Evolutionary conservation across 1,140 invertebrate species (phyloP).

Genomic region (Drosophila ficusphila): DNA sequence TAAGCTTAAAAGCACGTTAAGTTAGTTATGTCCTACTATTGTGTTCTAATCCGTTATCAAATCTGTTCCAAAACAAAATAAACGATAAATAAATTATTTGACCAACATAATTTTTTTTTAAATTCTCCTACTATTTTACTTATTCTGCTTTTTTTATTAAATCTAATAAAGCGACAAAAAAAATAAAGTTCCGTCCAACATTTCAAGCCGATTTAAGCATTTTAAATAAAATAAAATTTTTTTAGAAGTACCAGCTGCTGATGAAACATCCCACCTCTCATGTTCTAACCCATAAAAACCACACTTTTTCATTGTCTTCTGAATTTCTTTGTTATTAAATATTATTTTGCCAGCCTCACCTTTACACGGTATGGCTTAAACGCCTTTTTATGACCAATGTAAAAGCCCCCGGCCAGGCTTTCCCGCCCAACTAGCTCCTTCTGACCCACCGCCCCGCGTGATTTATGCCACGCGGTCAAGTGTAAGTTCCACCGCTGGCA

Average conservation of each 20-base stretch:
- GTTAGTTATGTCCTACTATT: slow-evolving; percentile 9
- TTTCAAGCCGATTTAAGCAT: slow-evolving; percentile 2
- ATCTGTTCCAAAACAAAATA: background rate
- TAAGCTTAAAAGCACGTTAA: slow-evolving; percentile 36
- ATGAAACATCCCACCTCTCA: background rate
- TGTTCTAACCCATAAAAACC: slow-evolving; percentile 32
- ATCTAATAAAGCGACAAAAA: no score
- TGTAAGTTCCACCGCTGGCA: slow-evolving; percentile 68
- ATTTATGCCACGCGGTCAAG: slow-evolving; percentile 79
- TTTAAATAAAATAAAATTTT: slow-evolving; percentile 35
- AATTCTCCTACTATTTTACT: no score
- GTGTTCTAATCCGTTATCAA: slow-evolving; percentile 3
- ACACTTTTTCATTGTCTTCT: slow-evolving; percentile 55
- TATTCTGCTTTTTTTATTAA: no score
- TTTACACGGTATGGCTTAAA: slow-evolving; percentile 48
- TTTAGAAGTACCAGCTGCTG: background rate
- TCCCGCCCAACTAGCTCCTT: background rate
- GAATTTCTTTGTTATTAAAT: slow-evolving; percentile 76
- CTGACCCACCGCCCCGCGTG: slow-evolving; percentile 25
- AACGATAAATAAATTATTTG: background rate
- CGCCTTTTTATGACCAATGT: slow-evolving; percentile 62
- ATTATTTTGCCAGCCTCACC: slow-evolving; percentile 64
- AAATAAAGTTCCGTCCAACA: background rate
- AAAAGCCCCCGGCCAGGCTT: slow-evolving; percentile 26
- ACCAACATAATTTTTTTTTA: no score